Evolutionary conservation across 2,797 vertebrate species (phyloP).

Genomic region (Distichodus sexfasciatus): DNA sequence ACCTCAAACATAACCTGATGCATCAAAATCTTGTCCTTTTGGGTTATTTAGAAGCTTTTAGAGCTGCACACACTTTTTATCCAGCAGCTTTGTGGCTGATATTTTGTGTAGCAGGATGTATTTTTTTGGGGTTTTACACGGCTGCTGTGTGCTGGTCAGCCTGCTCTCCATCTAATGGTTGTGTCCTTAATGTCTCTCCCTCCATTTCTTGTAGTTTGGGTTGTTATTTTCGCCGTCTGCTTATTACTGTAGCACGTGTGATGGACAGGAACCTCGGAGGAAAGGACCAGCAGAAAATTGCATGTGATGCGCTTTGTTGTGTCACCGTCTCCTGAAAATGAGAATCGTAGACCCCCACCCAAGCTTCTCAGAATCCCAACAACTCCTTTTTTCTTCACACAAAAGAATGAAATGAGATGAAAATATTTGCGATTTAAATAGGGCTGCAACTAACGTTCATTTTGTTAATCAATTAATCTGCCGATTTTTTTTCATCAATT

Average conservation of each 20-base stretch:
- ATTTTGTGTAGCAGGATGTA: neutral
- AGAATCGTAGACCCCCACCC: slow-evolving; percentile 43
- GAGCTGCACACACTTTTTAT: too few species aligned
- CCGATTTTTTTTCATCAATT: too few species aligned
- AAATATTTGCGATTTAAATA: too few species aligned
- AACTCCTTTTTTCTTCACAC: slow-evolving; percentile 30
- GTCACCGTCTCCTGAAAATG: slow-evolving; percentile 43
- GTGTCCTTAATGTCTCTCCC: slow-evolving; percentile 19
- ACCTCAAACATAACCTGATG: too few species aligned
- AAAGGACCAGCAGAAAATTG: slow-evolving; percentile 58
- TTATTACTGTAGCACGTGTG: slow-evolving; percentile 42
- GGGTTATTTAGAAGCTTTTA: too few species aligned
- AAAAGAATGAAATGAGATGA: slow-evolving; percentile 46
- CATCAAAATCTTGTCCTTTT: too few species aligned
- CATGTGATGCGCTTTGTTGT: slow-evolving; percentile 52
- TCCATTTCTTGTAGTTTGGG: slow-evolving; percentile 30
- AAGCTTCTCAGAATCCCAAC: slow-evolving; percentile 28
- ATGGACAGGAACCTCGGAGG: slow-evolving; percentile 37
- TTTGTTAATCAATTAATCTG: too few species aligned
- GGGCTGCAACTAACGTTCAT: too few species aligned
- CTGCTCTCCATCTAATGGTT: neutral
- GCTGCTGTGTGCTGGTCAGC: neutral
- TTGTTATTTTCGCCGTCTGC: slow-evolving; percentile 24
- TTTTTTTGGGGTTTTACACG: neutral
- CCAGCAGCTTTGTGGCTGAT: too few species aligned